Evolutionary conservation across 2,797 vertebrate genomes (phyloP), one percentile per base, ranked within the genome.

Genomic region (Brachyalestes nurse): DNA sequence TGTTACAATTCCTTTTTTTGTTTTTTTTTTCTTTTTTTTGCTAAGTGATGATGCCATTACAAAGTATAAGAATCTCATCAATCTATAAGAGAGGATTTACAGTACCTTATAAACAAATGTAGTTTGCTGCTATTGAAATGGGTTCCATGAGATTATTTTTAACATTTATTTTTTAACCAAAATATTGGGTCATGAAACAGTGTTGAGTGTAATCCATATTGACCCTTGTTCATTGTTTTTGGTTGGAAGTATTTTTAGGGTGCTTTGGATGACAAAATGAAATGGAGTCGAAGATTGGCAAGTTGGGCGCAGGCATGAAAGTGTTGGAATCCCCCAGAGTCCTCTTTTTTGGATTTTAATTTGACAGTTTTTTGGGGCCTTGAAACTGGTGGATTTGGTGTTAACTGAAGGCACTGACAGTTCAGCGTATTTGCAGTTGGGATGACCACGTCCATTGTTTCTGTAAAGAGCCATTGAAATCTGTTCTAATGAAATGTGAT

Each of bases 381-480:
- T 83, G 86, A 82, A 81, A 82, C 75, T 74, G 58, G 76, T 75
- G 85, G 86, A 85, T 84, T 83, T 82, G 64, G 83, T 91, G 90
- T 85, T 93, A 93, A 91, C 88, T 87, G 82, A 86, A 84, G 84
- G 86, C 83, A 82, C 85, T 84, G 79, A 78, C 83, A 86, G 77
- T 77, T 81, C 74, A 72, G 79, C 82, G 79, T 79, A 62, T 79
- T 79, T 67, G 40, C 25, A 62, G 72, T 64, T 85, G 80, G 83
- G 85, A 90, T 86, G 85, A 85, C 82, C 84, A 72, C 38, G 84
- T 80, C 80, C 61, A 83, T 81, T 78, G 80, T 93, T 93, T 92
- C 90, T 94, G 92, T 94, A 94, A 93, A 93, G 93, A 94, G 93
- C 93, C 94, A 94, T 95, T 94, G 91, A 90, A 93, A 93, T 90